Evolutionary conservation across 2,113 vertebrate species (phyloP), one percentile per base, ranked within the genome.

Genomic region (Pygoscelis adeliae): DNA sequence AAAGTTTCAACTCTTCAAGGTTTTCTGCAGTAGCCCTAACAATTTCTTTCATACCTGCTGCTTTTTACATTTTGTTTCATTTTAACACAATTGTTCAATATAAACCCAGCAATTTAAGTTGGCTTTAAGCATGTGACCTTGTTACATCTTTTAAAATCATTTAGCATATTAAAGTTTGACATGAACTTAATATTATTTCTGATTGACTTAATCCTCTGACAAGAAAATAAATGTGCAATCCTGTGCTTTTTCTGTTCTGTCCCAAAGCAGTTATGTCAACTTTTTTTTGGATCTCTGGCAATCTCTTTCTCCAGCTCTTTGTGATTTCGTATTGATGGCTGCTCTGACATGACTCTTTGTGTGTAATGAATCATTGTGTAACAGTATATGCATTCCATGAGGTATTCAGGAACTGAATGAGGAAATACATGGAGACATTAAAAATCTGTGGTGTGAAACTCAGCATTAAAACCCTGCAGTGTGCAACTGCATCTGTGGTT

Each of bases 401-500:
- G 38, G 52, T 59, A 62, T 21, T 85, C 25, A 69, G 50, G n/a
- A 69, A 40, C 8, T 0, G 0, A 40, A 23, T 27, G 47, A 76
- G n/a, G 34, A 29, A 72, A 61, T 61, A 69, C 11, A 52, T 2
- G 30, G 56, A 65, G 34, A n/a, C 14, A 22, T 44, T 55, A 59
- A 92, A 87, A 94, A 76, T 30, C 70, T 40, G 23, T 47, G n/a
- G 30, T 80, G 29, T 82, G 40, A 86, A 92, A 67, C 10, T 59
- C 27, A 2, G 9, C 11, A 72, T 69, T 55, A 74, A 70, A 96
- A 53, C 36, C 16, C 77, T 15, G 15, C 3, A 2, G 15, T 20
- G 23, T 59, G 17, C 38, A 72, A 27, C 58, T 29, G 29, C 5
- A 3, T 46, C 71, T 65, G 44, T 61, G 27, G 6, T 65, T 83